These are phyloP conservation scores for Coracopsis vasa DNA, from an alignment of 2,113 vertebrate species.

Conservation along the genomic window DNA sequence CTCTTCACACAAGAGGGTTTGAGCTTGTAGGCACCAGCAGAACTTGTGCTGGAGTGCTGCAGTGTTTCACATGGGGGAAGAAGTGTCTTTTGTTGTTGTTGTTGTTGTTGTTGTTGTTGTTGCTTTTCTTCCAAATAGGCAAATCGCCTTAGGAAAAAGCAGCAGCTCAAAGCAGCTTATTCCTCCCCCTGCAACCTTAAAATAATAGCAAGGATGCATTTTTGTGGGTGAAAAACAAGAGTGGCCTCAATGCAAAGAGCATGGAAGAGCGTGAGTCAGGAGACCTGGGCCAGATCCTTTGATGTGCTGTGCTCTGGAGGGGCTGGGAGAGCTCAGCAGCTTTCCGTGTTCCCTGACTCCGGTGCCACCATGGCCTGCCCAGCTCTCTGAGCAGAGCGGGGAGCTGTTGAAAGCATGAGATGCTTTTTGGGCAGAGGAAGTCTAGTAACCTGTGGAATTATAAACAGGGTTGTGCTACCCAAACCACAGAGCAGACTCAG, in stretches of 20 bases:
- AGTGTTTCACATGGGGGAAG: neutral
- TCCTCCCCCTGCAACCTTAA: neutral
- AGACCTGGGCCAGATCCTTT: neutral
- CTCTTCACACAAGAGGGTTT: neutral
- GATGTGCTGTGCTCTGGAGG: accelerated
- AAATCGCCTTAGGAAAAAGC: neutral
- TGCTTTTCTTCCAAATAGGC: neutral
- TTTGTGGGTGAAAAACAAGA: neutral
- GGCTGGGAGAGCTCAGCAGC: neutral
- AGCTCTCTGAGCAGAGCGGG: neutral
- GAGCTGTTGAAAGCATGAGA: neutral
- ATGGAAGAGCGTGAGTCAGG: neutral
- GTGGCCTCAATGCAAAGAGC: neutral
- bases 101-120: neutral
- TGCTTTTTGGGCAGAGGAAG: neutral
- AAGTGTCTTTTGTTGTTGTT: neutral
- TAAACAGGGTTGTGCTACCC: neutral
- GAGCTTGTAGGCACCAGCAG: neutral
- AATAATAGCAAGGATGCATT: neutral
- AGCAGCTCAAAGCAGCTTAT: neutral
- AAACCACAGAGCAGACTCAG: neutral
- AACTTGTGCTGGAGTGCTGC: neutral
- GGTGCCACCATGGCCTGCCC: neutral
- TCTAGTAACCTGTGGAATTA: neutral
- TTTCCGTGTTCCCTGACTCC: accelerated